Conservation (phyloP, 2,113 vertebrate species). For the Anhinga anhinga region DNA sequence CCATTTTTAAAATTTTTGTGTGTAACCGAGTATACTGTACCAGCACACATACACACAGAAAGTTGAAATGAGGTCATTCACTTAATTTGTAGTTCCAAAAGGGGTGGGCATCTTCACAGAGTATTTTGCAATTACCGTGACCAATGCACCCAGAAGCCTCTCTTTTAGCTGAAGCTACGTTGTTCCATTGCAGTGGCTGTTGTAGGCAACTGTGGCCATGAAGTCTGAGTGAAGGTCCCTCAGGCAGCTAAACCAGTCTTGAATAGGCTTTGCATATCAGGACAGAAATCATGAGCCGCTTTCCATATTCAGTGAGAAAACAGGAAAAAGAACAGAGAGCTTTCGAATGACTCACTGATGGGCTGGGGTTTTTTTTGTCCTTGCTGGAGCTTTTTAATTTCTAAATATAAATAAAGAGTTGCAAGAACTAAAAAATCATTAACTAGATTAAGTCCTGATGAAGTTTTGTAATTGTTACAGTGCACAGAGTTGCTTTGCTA, state of each 20-base stretch:
- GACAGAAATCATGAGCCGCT: neutral
- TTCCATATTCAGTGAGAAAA: constrained; percentile 52
- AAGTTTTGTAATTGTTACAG: neutral
- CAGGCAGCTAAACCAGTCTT: neutral
- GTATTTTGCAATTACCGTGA: neutral
- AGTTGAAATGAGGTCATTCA: neutral
- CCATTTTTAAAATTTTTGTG: neutral
- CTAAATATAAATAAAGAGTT: constrained; percentile 26
- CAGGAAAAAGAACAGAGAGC: constrained; percentile 53
- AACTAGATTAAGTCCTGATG: neutral
- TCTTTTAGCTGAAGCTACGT: neutral
- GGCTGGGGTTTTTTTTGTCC: neutral
- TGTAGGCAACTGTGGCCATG: neutral
- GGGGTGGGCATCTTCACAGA: neutral
- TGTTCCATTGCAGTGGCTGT: neutral
- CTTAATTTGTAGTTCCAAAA: neutral
- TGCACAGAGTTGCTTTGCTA: neutral
- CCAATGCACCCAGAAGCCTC: neutral
- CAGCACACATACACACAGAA: neutral
- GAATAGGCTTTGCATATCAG: neutral
- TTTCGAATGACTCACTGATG: neutral
- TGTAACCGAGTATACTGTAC: neutral
- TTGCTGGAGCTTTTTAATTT: constrained; percentile 6
- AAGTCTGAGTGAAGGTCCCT: constrained; percentile 3
- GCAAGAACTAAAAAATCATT: neutral